Percentiles rank a stretch among this genome's conserved stretches.
Evolutionary conservation across 2,888 invertebrate genomes (phyloP).

Genomic region (Heliconius hortense): DNA sequence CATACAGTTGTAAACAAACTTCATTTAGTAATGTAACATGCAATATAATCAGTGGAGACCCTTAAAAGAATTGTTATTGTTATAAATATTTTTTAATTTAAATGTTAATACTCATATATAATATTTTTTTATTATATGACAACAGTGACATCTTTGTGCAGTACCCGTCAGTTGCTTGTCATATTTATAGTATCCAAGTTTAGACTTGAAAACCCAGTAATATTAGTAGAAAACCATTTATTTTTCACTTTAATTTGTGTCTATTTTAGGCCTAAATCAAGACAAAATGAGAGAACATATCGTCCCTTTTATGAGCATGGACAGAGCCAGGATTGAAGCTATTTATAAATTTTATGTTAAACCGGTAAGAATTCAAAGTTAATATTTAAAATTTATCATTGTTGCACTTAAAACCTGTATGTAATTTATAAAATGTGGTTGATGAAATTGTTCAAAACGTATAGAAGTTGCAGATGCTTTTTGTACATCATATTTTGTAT

Average conservation of each 20-base stretch:
- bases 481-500: neutral
- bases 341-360: neutral
- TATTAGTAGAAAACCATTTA: constrained; percentile 9
- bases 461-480: neutral
- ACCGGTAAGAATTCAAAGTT: constrained; percentile 34
- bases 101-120: constrained; percentile 13
- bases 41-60: neutral
- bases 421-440: neutral
- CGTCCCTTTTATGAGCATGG: neutral
- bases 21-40: neutral
- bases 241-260: constrained; percentile 25
- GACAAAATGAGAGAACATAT: constrained; percentile 23
- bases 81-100: neutral
- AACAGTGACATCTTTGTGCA: constrained; percentile 35
- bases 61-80: neutral
- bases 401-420: neutral
- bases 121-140: constrained; percentile 27
- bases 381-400: constrained; percentile 8
- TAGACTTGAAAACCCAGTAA: constrained; percentile 27
- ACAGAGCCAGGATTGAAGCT: constrained; percentile 13
- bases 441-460: neutral
- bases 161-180: constrained; percentile 39
- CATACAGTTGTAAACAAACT: neutral
- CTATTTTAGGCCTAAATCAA: constrained; percentile 31
- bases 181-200: constrained; percentile 26